phyloP scores from a whole-genome alignment of 2,113 vertebrate species.

The Neodon shergylaensis region DNA sequence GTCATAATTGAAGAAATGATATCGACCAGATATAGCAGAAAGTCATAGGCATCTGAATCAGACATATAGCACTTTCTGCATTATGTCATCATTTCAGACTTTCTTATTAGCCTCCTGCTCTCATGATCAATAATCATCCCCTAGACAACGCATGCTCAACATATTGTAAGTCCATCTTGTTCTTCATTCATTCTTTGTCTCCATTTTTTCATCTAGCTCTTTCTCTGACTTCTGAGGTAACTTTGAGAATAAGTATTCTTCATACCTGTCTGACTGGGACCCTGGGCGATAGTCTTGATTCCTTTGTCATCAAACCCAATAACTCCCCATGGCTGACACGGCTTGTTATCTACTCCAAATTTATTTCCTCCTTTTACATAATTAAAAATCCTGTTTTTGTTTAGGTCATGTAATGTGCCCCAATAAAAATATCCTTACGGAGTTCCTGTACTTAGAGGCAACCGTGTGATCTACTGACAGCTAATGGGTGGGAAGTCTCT shows the following conservation, averaged over 20 bases:
- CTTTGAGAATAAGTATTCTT: neutral
- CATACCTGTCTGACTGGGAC: neutral
- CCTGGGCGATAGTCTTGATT: neutral
- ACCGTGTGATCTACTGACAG: no score
- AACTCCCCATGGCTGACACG: neutral
- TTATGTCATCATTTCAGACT: neutral
- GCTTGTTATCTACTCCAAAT: neutral
- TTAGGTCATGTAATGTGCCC: neutral
- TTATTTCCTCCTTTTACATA: neutral
- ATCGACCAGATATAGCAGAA: neutral
- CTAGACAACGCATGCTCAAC: neutral
- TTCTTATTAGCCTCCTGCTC: neutral
- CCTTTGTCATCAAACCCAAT: neutral
- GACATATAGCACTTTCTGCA: neutral
- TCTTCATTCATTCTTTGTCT: neutral
- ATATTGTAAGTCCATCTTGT: neutral
- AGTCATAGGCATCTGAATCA: neutral
- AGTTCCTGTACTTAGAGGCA: neutral
- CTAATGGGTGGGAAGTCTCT: neutral
- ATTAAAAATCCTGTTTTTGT: neutral
- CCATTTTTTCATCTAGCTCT: neutral
- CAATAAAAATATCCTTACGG: neutral
- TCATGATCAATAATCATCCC: neutral
- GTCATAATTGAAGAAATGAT: constrained; percentile 10
- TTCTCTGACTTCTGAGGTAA: neutral